Base-by-base conservation (phyloP, 2,797 vertebrate genomes). In the Neosilurus hyrtlii region DNA sequence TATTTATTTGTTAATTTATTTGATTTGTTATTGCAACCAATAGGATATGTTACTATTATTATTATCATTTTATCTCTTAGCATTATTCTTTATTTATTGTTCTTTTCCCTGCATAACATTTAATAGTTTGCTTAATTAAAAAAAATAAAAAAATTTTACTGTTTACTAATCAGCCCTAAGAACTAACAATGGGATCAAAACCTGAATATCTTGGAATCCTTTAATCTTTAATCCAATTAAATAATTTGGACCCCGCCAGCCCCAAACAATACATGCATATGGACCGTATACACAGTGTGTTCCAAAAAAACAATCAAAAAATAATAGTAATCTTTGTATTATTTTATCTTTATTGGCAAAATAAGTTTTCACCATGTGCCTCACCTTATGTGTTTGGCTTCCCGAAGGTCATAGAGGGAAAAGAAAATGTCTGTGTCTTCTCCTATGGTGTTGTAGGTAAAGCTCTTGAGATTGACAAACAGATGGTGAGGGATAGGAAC, bases 381-480 rank as follows among this genome's bases (percentile, higher is more conserved):
- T 85, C 91, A 99, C 98, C 98, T 99, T 93, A 99, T 98, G 91
- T 98, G 97, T 87, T 97, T 99, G 91, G 96, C 95, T 91, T 99
- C 98, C 75, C 97, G 94, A 86, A 96, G 95, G 89, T 99, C 98
- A 0, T 99, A 99, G 37, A 99, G 92, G 59, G 94, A 98, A 85
- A 99, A 99, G 90, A 97, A 99, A 87, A 99, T 96, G 0, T 99
- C 98, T 0, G 96, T 96, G 86, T 99, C 98, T 86, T 99, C 98
- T 51, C 98, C 97, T 90, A 99, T 98, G 88, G 96, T 99, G 92
- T 97, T 99, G 91, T 99, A 99, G 85, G 97, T 99, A 90, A 99
- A 99, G 92, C 98, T 99, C 94, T 99, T 99, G 75, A 99, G 93
- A 83, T 96, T 99, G 91, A 99, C 95, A 87, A 99, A 98, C 89